Percentiles rank a stretch among this genome's conserved stretches.
Evolutionary conservation across 2,113 vertebrate species (phyloP).

Genomic region (Deroptyus accipitrinus): DNA sequence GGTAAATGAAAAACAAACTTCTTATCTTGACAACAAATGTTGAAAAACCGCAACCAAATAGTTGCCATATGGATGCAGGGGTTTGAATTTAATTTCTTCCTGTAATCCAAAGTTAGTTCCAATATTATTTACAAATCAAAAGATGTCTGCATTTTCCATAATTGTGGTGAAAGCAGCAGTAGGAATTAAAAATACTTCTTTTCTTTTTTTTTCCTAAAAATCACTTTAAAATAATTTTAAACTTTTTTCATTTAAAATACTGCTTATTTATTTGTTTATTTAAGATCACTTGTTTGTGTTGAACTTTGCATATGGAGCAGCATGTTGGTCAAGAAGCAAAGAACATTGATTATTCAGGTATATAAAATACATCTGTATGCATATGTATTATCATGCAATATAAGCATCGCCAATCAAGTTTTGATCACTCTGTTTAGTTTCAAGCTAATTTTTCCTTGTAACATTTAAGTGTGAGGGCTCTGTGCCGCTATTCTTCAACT

Average conservation of each 20-base stretch:
- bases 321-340: neutral
- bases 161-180: neutral
- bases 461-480: neutral
- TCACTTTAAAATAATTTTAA: fast-evolving
- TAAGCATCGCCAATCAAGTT: neutral
- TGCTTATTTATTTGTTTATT: neutral
- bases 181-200: neutral
- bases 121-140: neutral
- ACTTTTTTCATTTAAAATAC: neutral
- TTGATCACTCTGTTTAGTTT: neutral
- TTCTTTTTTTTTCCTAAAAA: neutral
- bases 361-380: neutral
- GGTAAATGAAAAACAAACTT: neutral
- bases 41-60: neutral
- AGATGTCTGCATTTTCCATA: neutral
- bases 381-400: neutral
- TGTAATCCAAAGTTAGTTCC: neutral
- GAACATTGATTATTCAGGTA: neutral
- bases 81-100: neutral
- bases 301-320: neutral
- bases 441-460: neutral
- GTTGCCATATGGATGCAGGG: neutral
- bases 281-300: neutral
- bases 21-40: neutral
- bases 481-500: neutral